Percentiles rank a stretch among this genome's conserved stretches.
These are phyloP conservation scores for Helostoma temminkii DNA, from an alignment of 2,797 vertebrate species.

Conservation along the genomic window DNA sequence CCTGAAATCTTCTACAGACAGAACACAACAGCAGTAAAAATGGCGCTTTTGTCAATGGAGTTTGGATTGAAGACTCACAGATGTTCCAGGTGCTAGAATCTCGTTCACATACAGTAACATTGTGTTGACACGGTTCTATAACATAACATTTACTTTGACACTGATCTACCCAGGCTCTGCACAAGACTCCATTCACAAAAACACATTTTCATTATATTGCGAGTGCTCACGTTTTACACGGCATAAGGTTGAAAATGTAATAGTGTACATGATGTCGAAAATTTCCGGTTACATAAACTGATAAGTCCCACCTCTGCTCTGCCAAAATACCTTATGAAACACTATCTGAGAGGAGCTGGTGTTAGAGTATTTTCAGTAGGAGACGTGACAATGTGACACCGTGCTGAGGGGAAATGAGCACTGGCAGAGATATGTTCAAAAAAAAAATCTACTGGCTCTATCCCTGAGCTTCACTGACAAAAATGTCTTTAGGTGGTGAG, in stretches of 20 bases:
- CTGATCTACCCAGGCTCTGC: background rate
- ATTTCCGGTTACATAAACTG: conserved; percentile 57
- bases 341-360: conserved; percentile 48
- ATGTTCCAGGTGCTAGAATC: background rate
- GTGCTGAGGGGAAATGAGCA: conserved; percentile 68
- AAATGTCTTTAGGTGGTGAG: conserved; percentile 79
- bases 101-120: conserved; percentile 3
- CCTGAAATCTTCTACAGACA: background rate
- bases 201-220: background rate
- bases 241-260: background rate
- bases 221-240: conserved; percentile 5
- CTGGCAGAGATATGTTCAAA: conserved; percentile 49
- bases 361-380: conserved; percentile 49
- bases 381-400: conserved; percentile 76
- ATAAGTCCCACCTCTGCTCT: conserved; percentile 51
- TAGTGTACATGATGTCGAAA: conserved; percentile 17
- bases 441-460: conserved; percentile 50
- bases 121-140: background rate
- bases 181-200: conserved; percentile 15
- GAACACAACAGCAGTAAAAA: conserved; percentile 7
- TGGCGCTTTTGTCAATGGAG: conserved; percentile 6
- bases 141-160: conserved; percentile 1
- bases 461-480: conserved; percentile 75
- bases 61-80: conserved; percentile 2
- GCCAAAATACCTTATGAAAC: conserved; percentile 42